Evolutionary conservation across 2,888 invertebrate species (phyloP).

Genomic region (Poecilus cupreus): DNA sequence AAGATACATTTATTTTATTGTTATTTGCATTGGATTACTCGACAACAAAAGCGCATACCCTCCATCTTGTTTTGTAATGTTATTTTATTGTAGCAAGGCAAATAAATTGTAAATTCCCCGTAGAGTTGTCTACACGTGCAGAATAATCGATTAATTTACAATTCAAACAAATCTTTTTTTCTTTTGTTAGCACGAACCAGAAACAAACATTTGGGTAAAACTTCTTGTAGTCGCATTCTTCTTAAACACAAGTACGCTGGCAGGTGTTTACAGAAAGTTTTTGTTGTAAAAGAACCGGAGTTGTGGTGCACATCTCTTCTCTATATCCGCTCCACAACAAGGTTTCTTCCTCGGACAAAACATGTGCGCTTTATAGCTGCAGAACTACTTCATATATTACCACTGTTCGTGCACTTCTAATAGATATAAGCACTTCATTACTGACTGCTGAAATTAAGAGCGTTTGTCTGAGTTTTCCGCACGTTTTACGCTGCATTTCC

Average conservation of each 20-base stretch:
- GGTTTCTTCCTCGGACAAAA: constrained; percentile 33
- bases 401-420: constrained; percentile 1
- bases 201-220: constrained; percentile 34
- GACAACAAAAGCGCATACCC: too few species aligned
- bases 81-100: too few species aligned
- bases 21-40: too few species aligned
- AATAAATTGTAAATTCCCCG: too few species aligned
- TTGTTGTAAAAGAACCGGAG: constrained; percentile 42
- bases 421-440: constrained; percentile 45
- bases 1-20: too few species aligned
- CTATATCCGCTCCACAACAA: constrained; percentile 28
- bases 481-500: not conserved
- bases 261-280: constrained; percentile 47
- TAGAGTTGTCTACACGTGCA: not conserved
- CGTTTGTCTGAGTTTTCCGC: constrained; percentile 4
- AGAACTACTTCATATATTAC: constrained; percentile 36
- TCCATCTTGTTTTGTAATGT: too few species aligned
- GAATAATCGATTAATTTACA: constrained; percentile 33
- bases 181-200: not conserved
- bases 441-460: constrained; percentile 27
- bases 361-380: constrained; percentile 36
- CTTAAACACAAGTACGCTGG: constrained; percentile 42
- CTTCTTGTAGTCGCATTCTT: constrained; percentile 33
- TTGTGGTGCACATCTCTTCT: constrained; percentile 23
- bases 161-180: constrained; percentile 14